These are phyloP conservation scores for Lycodopsis pacificus DNA, from an alignment of 2,797 vertebrate genomes.

Conservation along the genomic window DNA sequence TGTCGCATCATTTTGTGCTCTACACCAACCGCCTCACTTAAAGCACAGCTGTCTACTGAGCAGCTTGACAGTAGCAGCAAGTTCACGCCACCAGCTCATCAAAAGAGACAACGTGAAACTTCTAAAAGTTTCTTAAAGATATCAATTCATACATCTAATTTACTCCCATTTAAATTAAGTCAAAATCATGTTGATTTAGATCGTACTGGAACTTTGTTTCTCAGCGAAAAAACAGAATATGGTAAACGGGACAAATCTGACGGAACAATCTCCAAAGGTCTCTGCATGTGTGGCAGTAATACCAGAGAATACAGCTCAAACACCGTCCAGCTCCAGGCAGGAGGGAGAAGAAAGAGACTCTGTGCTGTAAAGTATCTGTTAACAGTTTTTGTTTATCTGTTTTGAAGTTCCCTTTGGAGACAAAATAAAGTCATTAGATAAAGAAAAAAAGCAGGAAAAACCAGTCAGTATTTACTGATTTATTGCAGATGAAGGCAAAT, in stretches of 20 bases:
- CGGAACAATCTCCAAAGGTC: neutral
- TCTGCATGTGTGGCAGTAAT: constrained; percentile 9
- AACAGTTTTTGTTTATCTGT: neutral
- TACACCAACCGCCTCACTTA: constrained; percentile 47
- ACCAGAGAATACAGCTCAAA: neutral
- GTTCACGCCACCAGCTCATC: constrained; percentile 11
- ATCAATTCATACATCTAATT: neutral
- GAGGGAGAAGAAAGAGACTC: neutral
- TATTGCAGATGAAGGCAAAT: constrained; percentile 31
- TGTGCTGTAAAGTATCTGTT: neutral
- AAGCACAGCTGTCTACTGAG: constrained; percentile 26
- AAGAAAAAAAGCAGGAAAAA: neutral
- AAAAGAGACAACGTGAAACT: neutral
- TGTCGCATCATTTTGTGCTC: constrained; percentile 72
- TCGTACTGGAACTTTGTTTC: neutral
- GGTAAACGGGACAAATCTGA: neutral
- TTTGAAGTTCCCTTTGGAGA: neutral
- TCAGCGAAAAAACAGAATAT: neutral
- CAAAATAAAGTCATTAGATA: neutral
- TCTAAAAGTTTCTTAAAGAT: neutral
- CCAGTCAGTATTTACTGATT: constrained; percentile 6
- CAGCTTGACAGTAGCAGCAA: constrained; percentile 38
- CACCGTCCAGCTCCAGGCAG: neutral
- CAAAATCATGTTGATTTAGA: neutral
- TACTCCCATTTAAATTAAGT: neutral